These are phyloP conservation scores for Archips crataeganus DNA, from an alignment of 2,888 invertebrate species.

Conservation along the genomic window DNA sequence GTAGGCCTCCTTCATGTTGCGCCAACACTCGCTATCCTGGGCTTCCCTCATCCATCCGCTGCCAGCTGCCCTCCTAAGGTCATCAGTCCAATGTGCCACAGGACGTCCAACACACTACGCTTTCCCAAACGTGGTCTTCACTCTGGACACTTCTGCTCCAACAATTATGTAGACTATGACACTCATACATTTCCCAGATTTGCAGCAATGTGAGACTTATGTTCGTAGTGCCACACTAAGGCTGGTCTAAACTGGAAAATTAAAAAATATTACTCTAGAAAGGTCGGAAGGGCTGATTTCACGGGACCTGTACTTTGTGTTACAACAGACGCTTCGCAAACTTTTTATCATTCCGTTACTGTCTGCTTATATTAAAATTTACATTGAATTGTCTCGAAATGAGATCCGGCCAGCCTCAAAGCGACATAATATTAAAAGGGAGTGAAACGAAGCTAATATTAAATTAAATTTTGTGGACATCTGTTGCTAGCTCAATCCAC, in stretches of 20 bases:
- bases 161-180: too few relatives aligned
- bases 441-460: constrained; percentile 13
- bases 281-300: background rate
- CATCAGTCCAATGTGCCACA: too few relatives aligned
- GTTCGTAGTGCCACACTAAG: background rate
- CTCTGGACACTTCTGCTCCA: too few relatives aligned
- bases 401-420: constrained; percentile 46
- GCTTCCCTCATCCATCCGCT: too few relatives aligned
- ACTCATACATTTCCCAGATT: too few relatives aligned
- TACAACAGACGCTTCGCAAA: constrained; percentile 9
- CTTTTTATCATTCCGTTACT: constrained; percentile 20
- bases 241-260: background rate
- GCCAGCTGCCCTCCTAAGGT: too few relatives aligned
- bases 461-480: constrained; percentile 27
- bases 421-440: constrained; percentile 19
- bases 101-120: too few relatives aligned
- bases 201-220: background rate
- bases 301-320: background rate
- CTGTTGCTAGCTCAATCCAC: constrained; percentile 10
- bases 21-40: too few relatives aligned
- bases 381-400: constrained; percentile 64
- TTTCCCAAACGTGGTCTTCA: too few relatives aligned
- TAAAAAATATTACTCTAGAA: background rate
- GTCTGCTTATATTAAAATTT: constrained; percentile 63
- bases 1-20: too few relatives aligned